Base-by-base conservation (phyloP, 1,140 invertebrate genomes). In the Pseudobourletiella spinata region DNA sequence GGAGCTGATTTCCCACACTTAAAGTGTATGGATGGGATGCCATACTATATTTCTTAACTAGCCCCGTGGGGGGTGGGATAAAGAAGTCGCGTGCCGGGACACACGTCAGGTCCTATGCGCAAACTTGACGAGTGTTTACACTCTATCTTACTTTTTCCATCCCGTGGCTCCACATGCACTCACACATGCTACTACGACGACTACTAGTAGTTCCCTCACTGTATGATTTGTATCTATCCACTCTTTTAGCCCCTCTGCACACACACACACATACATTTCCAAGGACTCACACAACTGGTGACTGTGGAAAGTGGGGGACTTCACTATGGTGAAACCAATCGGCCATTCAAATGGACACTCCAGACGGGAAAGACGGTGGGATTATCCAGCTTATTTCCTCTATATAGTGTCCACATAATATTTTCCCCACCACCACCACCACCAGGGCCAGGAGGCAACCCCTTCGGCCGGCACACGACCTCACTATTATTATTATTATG, bases 51-150 rank as follows among this genome's bases (percentile, higher is more conserved):
- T 52, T 43, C 20, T 56, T 46, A 57, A 54, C 57, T 39, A 51
- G 50, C 35, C 39, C 60, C 26, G 54, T 63, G 54, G 54, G 61
- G 61, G 55, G 61, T 43, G 16, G 18, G 20, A 50, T 22, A 15
- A n/a, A 43, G 18, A n/a, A 43, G 61, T 63, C 61, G 61, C 61
- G 61, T 63, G 61, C 35, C 61, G n/a, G 24, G 55, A 63, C 61
- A 58, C 44, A 56, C 55, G 61, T 6, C 32, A 20, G 16, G 35
- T 58, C 58, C 24, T 58, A 25, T 39, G 39, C 54, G 15, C 26
- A 50, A 48, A 46, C 28, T 56, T 52, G 42, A 52, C 22, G 48
- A 63, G 56, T 63, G 61, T 63, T 63, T 57, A 55, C 61, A 52
- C 54, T 55, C 8, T 26, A 50, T 63, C 54, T 63, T 57, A 63